Conservation (phyloP, 2,888 invertebrate species). For the Atherix ibis region DNA sequence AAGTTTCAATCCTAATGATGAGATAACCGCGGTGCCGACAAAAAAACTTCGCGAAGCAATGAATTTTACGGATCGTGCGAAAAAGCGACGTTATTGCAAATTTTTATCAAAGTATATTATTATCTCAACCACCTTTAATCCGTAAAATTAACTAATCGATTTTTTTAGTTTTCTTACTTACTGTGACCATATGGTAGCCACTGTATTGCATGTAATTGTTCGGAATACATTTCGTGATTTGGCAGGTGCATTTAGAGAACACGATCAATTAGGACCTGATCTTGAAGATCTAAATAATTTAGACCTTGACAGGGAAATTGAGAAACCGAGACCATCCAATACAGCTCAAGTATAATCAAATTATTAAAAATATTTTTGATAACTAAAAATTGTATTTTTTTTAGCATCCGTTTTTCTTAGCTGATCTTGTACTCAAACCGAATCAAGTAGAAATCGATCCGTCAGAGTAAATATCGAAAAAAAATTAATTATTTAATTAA, state of each 20-base stretch:
- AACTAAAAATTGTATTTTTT: constrained; percentile 3
- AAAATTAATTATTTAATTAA: constrained; percentile 16
- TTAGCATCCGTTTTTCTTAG: constrained; percentile 33
- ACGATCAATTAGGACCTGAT: constrained; percentile 38
- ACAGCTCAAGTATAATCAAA: constrained; percentile 35
- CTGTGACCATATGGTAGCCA: constrained; percentile 54
- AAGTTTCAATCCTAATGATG: constrained; percentile 67
- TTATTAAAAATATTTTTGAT: constrained; percentile 1
- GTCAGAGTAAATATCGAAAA: constrained; percentile 27
- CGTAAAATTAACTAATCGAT: too few relatives aligned
- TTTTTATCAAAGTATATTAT: constrained; percentile 52
- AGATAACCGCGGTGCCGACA: constrained; percentile 32
- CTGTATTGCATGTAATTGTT: constrained; percentile 49
- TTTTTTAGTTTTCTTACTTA: constrained; percentile 58
- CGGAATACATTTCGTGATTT: constrained; percentile 45
- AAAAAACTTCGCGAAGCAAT: constrained; percentile 51
- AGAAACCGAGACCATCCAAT: constrained; percentile 31
- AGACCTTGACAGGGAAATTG: constrained; percentile 36
- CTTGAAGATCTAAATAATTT: constrained; percentile 27
- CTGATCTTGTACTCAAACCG: constrained; percentile 40
- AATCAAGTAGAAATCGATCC: constrained; percentile 38
- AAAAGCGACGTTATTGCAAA: constrained; percentile 65
- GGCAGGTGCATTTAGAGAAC: constrained; percentile 37
- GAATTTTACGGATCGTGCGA: constrained; percentile 76
- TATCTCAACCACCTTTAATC: too few relatives aligned